Conservation (phyloP, 2,888 invertebrate species). For the Euzophera pinguis region DNA sequence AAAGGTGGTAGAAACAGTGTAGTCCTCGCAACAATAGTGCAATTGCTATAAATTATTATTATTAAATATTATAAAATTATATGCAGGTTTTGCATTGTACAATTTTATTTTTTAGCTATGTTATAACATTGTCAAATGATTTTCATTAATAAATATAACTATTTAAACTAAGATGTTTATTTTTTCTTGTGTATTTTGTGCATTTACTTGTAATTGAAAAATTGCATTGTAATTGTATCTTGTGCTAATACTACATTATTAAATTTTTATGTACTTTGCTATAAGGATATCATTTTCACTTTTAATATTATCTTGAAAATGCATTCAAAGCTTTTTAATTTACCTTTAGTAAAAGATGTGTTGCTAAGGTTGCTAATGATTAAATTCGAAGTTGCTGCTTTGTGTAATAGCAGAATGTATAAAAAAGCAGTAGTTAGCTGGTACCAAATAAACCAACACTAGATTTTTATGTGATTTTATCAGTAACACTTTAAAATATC, state of each 20-base stretch:
- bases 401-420: slow-evolving; percentile 36
- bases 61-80: slow-evolving; percentile 68
- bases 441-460: slow-evolving; percentile 51
- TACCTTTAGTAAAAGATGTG: slow-evolving; percentile 39
- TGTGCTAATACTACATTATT: slow-evolving; percentile 29
- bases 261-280: slow-evolving; percentile 38
- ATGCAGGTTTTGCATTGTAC: slow-evolving; percentile 76
- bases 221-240: slow-evolving; percentile 34
- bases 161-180: slow-evolving; percentile 68
- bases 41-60: slow-evolving; percentile 58
- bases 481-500: slow-evolving; percentile 46
- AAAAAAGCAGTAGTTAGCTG: slow-evolving; percentile 42
- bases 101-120: slow-evolving; percentile 76
- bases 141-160: slow-evolving; percentile 74
- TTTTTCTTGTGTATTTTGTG: slow-evolving; percentile 62
- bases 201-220: slow-evolving; percentile 41
- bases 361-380: slow-evolving; percentile 28
- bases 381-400: slow-evolving; percentile 33
- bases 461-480: slow-evolving; percentile 44
- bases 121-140: slow-evolving; percentile 66
- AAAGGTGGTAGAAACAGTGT: slow-evolving; percentile 64
- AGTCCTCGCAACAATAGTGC: slow-evolving; percentile 79
- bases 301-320: slow-evolving; percentile 33
- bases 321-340: slow-evolving; percentile 37
- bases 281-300: slow-evolving; percentile 29